These are phyloP conservation scores for Leucophora obtusa DNA, from an alignment of 2,888 invertebrate species.

Conservation along the genomic window DNA sequence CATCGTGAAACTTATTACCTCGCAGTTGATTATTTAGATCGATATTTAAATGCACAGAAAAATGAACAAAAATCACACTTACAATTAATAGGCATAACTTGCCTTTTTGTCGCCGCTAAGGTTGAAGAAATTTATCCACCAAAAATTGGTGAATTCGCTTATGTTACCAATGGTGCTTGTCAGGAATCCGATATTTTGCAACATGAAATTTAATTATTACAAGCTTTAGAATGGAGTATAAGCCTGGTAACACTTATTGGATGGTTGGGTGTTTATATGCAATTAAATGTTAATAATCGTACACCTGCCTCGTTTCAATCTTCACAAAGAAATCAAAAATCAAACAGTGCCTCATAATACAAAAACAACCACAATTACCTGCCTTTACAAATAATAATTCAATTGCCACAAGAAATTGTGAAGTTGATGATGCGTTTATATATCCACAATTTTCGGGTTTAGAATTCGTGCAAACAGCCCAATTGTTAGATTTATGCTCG, in stretches of 20 bases:
- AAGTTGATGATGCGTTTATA: slow-evolving; percentile 82
- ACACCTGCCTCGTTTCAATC: slow-evolving; percentile 75
- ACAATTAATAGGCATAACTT: slow-evolving; percentile 95
- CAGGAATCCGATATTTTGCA: slow-evolving; percentile 89
- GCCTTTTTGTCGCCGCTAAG: slow-evolving; percentile 91
- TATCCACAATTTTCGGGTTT: slow-evolving; percentile 93
- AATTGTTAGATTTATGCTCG: slow-evolving; percentile 93
- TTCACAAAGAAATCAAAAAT: slow-evolving; percentile 44
- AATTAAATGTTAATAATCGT: slow-evolving; percentile 84
- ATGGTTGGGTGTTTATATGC: slow-evolving; percentile 97
- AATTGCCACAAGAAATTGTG: slow-evolving; percentile 8
- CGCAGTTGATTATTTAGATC: slow-evolving; percentile 95
- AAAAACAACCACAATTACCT: slow-evolving; percentile 59
- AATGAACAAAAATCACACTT: slow-evolving; percentile 92
- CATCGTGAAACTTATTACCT: slow-evolving; percentile 97
- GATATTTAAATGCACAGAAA: slow-evolving; percentile 89
- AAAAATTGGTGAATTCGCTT: slow-evolving; percentile 95
- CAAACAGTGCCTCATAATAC: slow-evolving; percentile 41
- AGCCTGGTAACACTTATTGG: slow-evolving; percentile 93
- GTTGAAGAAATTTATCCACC: slow-evolving; percentile 99
- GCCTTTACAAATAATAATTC: slow-evolving; percentile 49
- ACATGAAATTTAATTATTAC: slow-evolving; percentile 87
- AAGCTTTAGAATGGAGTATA: slow-evolving; percentile 91
- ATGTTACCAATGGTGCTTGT: slow-evolving; percentile 98
- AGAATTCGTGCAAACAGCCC: slow-evolving; percentile 90